Evolutionary conservation across 2,113 vertebrate genomes (phyloP).

Genomic region (Vulpes lagopus): DNA sequence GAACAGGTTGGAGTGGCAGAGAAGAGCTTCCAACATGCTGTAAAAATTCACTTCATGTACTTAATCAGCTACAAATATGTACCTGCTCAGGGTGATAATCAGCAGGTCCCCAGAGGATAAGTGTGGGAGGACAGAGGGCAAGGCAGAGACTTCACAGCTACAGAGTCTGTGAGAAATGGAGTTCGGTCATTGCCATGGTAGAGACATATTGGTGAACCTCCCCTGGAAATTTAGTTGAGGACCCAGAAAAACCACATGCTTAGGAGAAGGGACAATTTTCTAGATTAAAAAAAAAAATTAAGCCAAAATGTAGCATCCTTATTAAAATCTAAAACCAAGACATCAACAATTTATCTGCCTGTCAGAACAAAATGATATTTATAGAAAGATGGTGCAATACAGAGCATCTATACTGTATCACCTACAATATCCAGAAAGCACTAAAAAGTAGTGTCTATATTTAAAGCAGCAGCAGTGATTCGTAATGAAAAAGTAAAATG

Average conservation of each 20-base stretch:
- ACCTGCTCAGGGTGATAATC: background rate
- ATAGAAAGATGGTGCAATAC: background rate
- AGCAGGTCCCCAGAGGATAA: too few relatives aligned
- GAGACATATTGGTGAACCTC: background rate
- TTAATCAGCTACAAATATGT: background rate
- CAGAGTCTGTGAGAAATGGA: background rate
- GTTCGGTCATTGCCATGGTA: background rate
- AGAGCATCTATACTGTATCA: background rate
- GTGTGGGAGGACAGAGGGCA: background rate
- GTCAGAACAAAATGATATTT: background rate
- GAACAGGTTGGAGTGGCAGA: too few relatives aligned
- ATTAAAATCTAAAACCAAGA: background rate
- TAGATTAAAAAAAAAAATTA: background rate
- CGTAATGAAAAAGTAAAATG: background rate
- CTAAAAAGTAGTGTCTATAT: background rate
- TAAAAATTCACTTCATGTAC: background rate
- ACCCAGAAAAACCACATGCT: background rate
- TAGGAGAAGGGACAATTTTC: background rate
- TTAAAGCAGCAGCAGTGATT: background rate
- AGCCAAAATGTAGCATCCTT: background rate
- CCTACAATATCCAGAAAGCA: background rate
- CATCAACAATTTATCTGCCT: background rate
- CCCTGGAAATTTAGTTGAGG: background rate
- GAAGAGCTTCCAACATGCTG: background rate
- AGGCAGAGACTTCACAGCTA: background rate